A percentile compares a stretch with the other conserved stretches of the same genome.
These are phyloP conservation scores for Orussus abietinus DNA, from an alignment of 1,140 invertebrate species.

Conservation along the genomic window DNA sequence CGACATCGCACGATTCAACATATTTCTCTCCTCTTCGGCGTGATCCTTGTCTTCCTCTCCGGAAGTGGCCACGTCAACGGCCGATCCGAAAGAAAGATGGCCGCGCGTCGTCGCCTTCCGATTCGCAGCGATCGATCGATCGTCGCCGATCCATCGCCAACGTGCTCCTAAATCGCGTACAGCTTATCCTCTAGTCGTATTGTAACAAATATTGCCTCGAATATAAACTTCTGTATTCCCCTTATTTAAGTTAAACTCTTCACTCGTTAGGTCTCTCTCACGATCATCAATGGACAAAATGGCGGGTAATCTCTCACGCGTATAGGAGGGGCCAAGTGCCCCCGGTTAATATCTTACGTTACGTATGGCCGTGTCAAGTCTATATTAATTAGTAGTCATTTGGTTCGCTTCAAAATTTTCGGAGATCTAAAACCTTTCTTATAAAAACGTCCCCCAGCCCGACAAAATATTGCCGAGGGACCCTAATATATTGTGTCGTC, in stretches of 20 bases:
- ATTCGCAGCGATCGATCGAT: too few species aligned
- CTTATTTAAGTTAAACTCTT: constrained; percentile 13
- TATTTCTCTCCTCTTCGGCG: too few species aligned
- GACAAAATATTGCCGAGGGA: constrained; percentile 51
- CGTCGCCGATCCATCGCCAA: too few species aligned
- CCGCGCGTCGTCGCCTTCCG: too few species aligned
- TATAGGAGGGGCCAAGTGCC: constrained; percentile 20
- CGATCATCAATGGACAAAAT: constrained; percentile 22
- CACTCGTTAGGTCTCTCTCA: constrained; percentile 15
- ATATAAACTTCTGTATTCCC: constrained; percentile 42
- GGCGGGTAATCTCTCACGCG: constrained; percentile 24
- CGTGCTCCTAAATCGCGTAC: constrained; percentile 25
- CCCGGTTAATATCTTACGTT: constrained; percentile 29
- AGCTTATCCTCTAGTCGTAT: constrained; percentile 40
- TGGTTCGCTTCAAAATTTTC: constrained; percentile 35
- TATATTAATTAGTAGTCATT: constrained; percentile 30
- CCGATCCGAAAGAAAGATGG: too few species aligned
- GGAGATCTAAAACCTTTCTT: constrained; percentile 39
- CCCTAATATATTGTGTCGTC: constrained; percentile 43
- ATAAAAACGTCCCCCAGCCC: constrained; percentile 49
- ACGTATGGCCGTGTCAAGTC: constrained; percentile 40
- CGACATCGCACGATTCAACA: too few species aligned
- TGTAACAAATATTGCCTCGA: constrained; percentile 53
- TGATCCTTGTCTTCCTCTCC: too few species aligned
- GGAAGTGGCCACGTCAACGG: too few species aligned